phyloP scores from a whole-genome alignment of 2,797 vertebrate species.

The Phoebastria nigripes region DNA sequence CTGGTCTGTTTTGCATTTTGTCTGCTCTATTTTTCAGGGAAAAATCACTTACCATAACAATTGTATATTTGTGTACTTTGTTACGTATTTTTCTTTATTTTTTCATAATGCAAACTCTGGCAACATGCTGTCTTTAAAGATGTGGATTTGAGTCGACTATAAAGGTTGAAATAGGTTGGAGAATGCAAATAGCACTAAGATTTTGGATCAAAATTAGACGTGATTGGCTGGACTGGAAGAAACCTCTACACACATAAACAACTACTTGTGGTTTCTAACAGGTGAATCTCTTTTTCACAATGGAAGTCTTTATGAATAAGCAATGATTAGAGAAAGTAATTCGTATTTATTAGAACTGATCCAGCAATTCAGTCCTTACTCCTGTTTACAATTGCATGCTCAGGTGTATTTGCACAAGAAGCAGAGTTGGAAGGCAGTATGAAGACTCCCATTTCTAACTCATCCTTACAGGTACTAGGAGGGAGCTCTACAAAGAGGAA shows the following conservation, averaged over 20 bases:
- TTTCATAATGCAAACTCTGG: not conserved
- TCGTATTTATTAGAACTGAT: not conserved
- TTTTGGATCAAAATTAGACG: not conserved
- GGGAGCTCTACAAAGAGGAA: not conserved
- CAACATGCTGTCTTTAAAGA: not conserved
- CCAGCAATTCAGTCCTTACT: not conserved
- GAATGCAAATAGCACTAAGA: not conserved
- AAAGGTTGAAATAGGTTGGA: not conserved
- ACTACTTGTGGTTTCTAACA: not conserved
- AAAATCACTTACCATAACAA: not conserved
- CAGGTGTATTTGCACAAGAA: not conserved
- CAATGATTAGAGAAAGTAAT: not conserved
- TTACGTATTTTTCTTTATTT: not conserved
- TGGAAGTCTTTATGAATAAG: not conserved
- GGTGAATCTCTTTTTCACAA: not conserved
- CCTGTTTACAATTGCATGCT: not conserved
- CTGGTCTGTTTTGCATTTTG: not conserved
- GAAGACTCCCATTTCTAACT: not conserved
- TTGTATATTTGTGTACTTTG: not conserved
- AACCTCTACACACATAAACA: not conserved
- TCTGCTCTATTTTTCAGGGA: not conserved
- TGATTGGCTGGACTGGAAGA: not conserved
- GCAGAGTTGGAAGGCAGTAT: not conserved
- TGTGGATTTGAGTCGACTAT: not conserved
- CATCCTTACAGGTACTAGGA: not conserved